Evolutionary conservation across 2,797 vertebrate species (phyloP), one percentile per base, ranked within the genome.

Genomic region (Amazona finschi): DNA sequence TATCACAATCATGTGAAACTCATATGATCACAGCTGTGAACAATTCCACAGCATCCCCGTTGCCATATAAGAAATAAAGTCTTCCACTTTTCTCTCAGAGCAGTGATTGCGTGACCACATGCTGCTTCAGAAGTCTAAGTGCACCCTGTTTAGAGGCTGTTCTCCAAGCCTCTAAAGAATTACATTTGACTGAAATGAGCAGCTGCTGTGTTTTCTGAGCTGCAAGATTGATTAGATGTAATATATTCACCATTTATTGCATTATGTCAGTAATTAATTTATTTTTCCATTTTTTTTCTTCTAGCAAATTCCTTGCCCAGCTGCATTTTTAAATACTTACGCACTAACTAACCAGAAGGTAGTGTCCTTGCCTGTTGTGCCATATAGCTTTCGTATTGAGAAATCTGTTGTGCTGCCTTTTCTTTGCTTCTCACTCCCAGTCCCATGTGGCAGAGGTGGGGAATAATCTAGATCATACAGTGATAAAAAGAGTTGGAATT

Each of bases 161-260:
- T 88, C 39, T 58, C 39, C 13, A 21, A 85, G 72, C 39, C 70
- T 70, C 66, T 58, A 2, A 86, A 87, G 64, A 79, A 39, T 5
- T 72, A 31, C 22, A 11, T 66, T 66, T 94, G 85, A 91, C 50
- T 82, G 87, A 93, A 83, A 19, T 66, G 85, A 84, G 31, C 89
- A 95, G 76, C 76, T 95, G 70, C 70, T 50, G 25, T 70, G 31
- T 95, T 93, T 89, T 84, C 53, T 78, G 53, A 95, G 50, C 50
- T 75, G 43, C n/a, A 55, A 60, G 12, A 52, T 92, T 76, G 43
- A 78, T 89, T 87, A 77, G 30, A 39, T 94, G 43, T 50, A 66
- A 79, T 49, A 72, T 60, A 74, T 53, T 50, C 12, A 60, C 30
- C 10, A 28, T 78, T 88, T 88, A 58, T 62, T 83, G 52, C 43